phyloP scores from a whole-genome alignment of 1,140 invertebrate species.

The Prorops nasuta region DNA sequence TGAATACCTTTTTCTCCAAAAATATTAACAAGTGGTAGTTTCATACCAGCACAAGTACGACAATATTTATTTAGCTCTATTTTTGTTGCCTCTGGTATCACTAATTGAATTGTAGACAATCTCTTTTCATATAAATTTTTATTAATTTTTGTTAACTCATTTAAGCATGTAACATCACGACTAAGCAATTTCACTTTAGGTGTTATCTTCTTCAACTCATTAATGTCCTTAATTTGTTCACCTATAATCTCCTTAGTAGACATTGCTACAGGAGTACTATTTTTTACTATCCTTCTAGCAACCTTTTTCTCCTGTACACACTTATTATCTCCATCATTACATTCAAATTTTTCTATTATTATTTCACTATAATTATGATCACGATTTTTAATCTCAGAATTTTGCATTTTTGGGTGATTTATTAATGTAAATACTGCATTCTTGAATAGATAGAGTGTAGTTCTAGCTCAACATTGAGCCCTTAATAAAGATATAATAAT shows the following conservation, averaged over 20 bases:
- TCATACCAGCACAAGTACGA: slow-evolving; percentile 49
- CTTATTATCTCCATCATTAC: background rate
- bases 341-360: slow-evolving; percentile 3
- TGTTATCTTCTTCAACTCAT: slow-evolving; percentile 49
- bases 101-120: background rate
- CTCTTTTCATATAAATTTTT: slow-evolving; percentile 11
- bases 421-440: no score
- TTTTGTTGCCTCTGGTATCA: slow-evolving; percentile 20
- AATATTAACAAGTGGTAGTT: slow-evolving; percentile 49
- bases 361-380: slow-evolving; percentile 41
- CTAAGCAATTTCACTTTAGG: slow-evolving; percentile 41
- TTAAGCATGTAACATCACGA: slow-evolving; percentile 34
- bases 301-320: background rate
- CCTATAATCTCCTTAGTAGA: slow-evolving; percentile 30
- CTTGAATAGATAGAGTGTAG: background rate
- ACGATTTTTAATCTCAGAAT: slow-evolving; percentile 18
- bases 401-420: slow-evolving; percentile 23
- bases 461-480: slow-evolving; percentile 6
- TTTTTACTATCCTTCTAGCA: background rate
- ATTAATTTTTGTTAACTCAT: slow-evolving; percentile 32
- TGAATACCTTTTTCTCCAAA: slow-evolving; percentile 50
- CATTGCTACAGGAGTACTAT: slow-evolving; percentile 11
- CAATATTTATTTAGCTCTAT: slow-evolving; percentile 47
- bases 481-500: slow-evolving; percentile 18
- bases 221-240: slow-evolving; percentile 45